phyloP scores from a whole-genome alignment of 1,140 invertebrate genomes.

The Zophobas atratus region DNA sequence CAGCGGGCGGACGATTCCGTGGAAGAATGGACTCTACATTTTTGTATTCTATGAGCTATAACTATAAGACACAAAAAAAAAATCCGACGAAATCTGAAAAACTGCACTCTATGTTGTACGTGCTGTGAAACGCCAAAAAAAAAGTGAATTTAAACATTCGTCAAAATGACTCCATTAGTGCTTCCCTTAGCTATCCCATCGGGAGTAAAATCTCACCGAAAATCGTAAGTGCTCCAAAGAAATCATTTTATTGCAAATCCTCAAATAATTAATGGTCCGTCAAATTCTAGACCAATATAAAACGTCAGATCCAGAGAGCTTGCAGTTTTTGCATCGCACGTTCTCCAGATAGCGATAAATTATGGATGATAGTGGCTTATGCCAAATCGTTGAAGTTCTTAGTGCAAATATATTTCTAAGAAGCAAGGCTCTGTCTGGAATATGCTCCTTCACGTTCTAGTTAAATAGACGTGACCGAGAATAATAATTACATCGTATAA shows the following conservation, averaged over 20 bases:
- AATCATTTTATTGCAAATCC: slow-evolving; percentile 17
- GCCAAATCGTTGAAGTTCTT: slow-evolving; percentile 38
- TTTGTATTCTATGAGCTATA: no score
- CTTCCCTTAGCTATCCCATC: no score
- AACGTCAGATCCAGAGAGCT: slow-evolving; percentile 26
- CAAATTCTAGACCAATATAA: slow-evolving; percentile 31
- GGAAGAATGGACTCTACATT: no score
- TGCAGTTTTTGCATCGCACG: slow-evolving; percentile 39
- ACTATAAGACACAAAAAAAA: no score
- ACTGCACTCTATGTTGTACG: no score
- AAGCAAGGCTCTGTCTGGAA: slow-evolving; percentile 39
- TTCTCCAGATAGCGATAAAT: slow-evolving; percentile 29
- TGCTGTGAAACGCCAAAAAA: no score
- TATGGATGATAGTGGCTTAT: slow-evolving; percentile 39
- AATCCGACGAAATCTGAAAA: no score
- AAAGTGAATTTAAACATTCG: no score
- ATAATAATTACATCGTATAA: slow-evolving; percentile 46
- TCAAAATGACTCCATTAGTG: no score
- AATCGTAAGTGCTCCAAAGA: slow-evolving; percentile 6
- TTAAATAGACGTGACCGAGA: slow-evolving; percentile 47
- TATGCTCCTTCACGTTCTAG: slow-evolving; percentile 43
- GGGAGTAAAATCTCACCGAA: not conserved
- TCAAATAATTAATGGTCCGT: slow-evolving; percentile 35
- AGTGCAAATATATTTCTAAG: slow-evolving; percentile 43
- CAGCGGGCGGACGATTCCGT: no score